phyloP scores from a whole-genome alignment of 2,113 vertebrate species.

The Mastomys natalensis region DNA sequence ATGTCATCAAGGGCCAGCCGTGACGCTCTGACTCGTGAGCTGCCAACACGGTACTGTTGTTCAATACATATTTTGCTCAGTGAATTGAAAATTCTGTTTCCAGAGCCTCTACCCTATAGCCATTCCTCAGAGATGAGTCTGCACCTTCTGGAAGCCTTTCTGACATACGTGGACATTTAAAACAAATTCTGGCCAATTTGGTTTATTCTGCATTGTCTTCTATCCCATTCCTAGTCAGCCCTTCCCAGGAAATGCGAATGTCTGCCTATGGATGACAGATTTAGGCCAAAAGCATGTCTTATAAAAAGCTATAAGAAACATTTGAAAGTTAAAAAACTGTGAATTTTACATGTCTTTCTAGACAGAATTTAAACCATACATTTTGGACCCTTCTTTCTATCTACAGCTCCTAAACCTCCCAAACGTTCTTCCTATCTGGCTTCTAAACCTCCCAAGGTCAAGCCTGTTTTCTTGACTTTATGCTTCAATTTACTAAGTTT shows the following conservation, averaged over 20 bases:
- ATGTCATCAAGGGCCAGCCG: rapidly evolving
- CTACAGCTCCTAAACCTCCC: neutral
- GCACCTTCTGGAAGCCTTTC: neutral
- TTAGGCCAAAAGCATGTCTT: slow-evolving; percentile 49
- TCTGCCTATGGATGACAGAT: slow-evolving; percentile 12
- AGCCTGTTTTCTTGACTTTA: slow-evolving; percentile 12
- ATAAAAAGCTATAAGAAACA: slow-evolving; percentile 28
- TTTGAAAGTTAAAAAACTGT: slow-evolving; percentile 38
- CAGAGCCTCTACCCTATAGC: neutral
- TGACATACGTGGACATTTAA: neutral
- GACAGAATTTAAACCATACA: neutral
- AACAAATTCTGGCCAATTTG: neutral
- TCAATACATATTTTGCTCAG: neutral
- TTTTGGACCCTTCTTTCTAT: neutral
- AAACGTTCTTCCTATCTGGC: neutral
- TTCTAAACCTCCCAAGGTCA: neutral
- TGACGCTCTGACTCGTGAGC: rapidly evolving
- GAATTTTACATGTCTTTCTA: slow-evolving; percentile 14
- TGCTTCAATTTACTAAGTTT: neutral
- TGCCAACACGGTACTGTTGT: rapidly evolving
- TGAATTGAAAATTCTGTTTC: neutral
- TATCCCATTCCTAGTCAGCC: neutral
- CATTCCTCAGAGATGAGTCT: neutral
- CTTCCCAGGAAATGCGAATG: neutral
- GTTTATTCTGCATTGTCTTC: neutral